Evolutionary conservation across 2,113 vertebrate species (phyloP), one percentile per base, ranked within the genome.

Genomic region (Cochlearius cochlearius): DNA sequence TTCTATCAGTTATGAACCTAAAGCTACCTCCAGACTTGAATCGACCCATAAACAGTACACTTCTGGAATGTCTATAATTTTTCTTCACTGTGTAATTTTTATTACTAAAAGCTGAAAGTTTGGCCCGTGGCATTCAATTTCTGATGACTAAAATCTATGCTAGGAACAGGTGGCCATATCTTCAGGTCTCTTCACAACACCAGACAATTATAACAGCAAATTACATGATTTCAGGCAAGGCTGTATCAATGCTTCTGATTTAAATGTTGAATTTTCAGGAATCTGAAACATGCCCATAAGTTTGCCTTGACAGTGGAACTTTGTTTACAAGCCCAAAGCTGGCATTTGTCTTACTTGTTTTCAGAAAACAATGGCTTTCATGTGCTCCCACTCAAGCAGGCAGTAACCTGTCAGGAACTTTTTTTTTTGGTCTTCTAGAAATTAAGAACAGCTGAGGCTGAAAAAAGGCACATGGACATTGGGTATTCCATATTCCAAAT

Each of bases 11-110:
- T 92, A 79, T 58, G 78, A 90, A 50, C 41, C 39, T 79, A 50
- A 92, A 87, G 62, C n/a, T 90, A 80, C 49, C 79, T 87, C 45
- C 77, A 92, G 69, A 92, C 27, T 32, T 45, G 26, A 95, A 95
- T 81, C 12, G 27, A 94, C 81, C 53, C 71, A 69, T 36, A 72
- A 91, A 93, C 43, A 92, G 75, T 90, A 69, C 67, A 80, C 85
- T 94, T 93, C 87, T 92, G 47, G 79, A 94, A 87, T 76, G 76
- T 87, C 86, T 86, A 81, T 88, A 95, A 94, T 90, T 95, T 88
- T 68, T 89, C 49, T 87, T 93, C 80, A 72, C 41, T 43, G 7
- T 9, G 15, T 68, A 92, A 87, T 94, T 94, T 97, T 96, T 94
- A 94, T 80, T 95, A 45, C 66, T 59, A 64, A 85, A 69, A 87